Conservation (phyloP, 2,113 vertebrate genomes). For the Galemys pyrenaicus region DNA sequence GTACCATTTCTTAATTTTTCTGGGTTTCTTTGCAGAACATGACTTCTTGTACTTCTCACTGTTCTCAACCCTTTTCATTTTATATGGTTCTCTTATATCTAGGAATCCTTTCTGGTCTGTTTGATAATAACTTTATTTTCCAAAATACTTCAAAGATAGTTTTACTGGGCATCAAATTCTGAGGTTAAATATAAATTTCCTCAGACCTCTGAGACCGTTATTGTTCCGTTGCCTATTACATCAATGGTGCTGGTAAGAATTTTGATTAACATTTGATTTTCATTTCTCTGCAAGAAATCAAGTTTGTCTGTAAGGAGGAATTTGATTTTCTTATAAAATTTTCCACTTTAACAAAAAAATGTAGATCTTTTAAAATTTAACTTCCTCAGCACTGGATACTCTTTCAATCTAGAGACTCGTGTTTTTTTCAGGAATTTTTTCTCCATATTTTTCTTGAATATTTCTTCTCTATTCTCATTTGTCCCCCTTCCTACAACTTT, state of each 20-base stretch:
- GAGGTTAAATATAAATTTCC: conserved; percentile 33
- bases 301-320: background rate
- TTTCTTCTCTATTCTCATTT: background rate
- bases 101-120: conserved; percentile 11
- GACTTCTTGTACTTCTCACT: background rate
- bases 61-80: background rate
- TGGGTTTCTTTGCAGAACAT: background rate
- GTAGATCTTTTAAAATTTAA: conserved; percentile 10
- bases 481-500: background rate
- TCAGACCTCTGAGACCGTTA: background rate
- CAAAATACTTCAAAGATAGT: background rate
- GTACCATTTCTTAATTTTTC: background rate
- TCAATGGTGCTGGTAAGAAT: background rate
- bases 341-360: background rate
- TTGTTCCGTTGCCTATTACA: background rate
- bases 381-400: background rate
- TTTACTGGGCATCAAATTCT: background rate
- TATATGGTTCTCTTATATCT: background rate
- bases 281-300: background rate
- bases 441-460: background rate
- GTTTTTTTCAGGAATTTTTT: background rate
- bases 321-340: conserved; percentile 1
- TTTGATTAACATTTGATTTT: background rate
- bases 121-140: conserved; percentile 29
- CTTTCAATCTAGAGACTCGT: background rate